phyloP scores from a whole-genome alignment of 2,113 vertebrate species.

The Syngnathus typhle region DNA sequence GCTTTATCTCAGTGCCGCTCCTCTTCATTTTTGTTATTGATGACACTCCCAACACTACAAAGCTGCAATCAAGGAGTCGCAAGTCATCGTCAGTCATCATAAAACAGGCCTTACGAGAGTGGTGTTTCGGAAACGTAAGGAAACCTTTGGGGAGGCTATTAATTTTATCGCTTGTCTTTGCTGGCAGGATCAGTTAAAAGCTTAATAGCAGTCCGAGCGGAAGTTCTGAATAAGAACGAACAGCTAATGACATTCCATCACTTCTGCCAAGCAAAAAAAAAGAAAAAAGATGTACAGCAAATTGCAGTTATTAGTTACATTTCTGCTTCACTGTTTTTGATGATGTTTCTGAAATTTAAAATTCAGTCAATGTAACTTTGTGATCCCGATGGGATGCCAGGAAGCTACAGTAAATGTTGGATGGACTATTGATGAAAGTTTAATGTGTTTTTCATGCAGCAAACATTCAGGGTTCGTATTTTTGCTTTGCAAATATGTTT shows the following conservation, averaged over 20 bases:
- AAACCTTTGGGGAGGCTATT: conserved; percentile 1
- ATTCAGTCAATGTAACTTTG: neutral
- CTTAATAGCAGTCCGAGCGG: neutral
- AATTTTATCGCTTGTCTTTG: conserved; percentile 3
- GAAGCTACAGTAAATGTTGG: neutral
- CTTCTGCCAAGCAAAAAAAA: neutral
- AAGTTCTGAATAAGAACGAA: neutral
- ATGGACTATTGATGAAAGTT: neutral
- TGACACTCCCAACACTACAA: neutral
- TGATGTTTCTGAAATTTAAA: neutral
- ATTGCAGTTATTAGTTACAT: neutral
- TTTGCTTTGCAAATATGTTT: neutral
- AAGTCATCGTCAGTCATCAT: conserved; percentile 21
- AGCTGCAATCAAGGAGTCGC: conserved; percentile 11
- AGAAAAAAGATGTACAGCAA: neutral
- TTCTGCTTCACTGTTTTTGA: neutral
- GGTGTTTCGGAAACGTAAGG: conserved; percentile 8
- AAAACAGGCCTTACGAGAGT: conserved; percentile 2
- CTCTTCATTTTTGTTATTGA: neutral
- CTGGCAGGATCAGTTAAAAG: neutral
- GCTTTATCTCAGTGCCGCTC: conserved; percentile 19
- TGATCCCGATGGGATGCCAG: neutral
- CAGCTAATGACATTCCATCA: neutral
- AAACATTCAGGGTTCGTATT: neutral
- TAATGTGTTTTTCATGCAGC: too few species aligned